Evolutionary conservation across 2,888 invertebrate genomes (phyloP).

Genomic region (Lepetodrilus schrolli): DNA sequence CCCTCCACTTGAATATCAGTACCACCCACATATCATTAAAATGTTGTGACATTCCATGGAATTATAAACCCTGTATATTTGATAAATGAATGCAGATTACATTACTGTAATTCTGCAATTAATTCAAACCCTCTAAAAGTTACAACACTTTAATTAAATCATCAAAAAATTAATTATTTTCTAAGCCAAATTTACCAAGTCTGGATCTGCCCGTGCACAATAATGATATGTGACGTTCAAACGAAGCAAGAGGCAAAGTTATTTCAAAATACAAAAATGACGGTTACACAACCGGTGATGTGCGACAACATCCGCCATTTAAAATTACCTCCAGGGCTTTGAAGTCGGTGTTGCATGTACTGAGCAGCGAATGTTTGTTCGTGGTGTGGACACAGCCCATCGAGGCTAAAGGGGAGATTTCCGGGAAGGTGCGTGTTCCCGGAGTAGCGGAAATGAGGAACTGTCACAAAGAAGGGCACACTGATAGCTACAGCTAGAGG

Average conservation of each 20-base stretch:
- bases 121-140: too few species aligned
- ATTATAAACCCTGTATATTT: too few species aligned
- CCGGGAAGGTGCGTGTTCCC: constrained; percentile 51
- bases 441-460: constrained; percentile 72
- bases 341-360: constrained; percentile 58
- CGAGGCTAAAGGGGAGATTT: constrained; percentile 55
- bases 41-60: too few species aligned
- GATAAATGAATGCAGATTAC: too few species aligned
- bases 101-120: too few species aligned
- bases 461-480: constrained; percentile 43
- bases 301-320: neutral
- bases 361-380: constrained; percentile 70
- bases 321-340: constrained; percentile 57
- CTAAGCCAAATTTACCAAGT: too few species aligned
- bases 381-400: constrained; percentile 69
- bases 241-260: neutral
- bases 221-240: neutral
- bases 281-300: neutral
- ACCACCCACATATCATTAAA: too few species aligned
- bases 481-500: constrained; percentile 1
- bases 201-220: too few species aligned
- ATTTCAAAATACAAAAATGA: neutral
- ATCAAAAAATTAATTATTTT: too few species aligned
- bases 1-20: too few species aligned
- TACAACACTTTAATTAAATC: too few species aligned